Evolutionary conservation across 2,888 invertebrate genomes (phyloP).

Genomic region (Pristionchus maxplancki): DNA sequence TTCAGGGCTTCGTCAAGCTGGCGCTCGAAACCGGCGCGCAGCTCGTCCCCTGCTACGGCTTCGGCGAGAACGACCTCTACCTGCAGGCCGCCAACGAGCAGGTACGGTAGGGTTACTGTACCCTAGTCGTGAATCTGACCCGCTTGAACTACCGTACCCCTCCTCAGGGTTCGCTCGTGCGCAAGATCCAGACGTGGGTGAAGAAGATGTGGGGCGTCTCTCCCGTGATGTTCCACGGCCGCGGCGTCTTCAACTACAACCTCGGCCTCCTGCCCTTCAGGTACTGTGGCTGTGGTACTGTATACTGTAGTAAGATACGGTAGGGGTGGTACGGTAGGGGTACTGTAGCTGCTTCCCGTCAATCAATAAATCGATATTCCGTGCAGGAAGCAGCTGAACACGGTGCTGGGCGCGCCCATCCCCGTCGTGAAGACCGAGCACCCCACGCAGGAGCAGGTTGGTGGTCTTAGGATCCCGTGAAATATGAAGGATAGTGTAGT

Average conservation of each 20-base stretch:
- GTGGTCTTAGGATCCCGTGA: too few species aligned
- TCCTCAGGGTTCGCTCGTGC: constrained; percentile 59
- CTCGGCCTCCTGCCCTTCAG: constrained; percentile 88
- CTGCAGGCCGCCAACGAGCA: constrained; percentile 56
- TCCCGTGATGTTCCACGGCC: constrained; percentile 79
- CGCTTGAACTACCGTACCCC: background rate
- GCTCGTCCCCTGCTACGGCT: constrained; percentile 79
- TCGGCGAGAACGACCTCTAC: constrained; percentile 79
- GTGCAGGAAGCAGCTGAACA: constrained; percentile 64
- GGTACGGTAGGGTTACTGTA: background rate
- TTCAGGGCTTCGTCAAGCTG: constrained; percentile 64
- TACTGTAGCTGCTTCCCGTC: background rate
- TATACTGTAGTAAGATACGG: background rate
- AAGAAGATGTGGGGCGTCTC: constrained; percentile 78
- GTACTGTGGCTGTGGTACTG: background rate
- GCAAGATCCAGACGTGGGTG: constrained; percentile 68
- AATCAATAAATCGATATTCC: background rate
- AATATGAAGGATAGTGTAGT: too few species aligned
- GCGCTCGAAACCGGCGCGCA: constrained; percentile 74
- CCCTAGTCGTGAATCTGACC: background rate
- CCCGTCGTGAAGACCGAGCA: constrained; percentile 57
- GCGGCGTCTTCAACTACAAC: constrained; percentile 91
- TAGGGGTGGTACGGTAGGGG: background rate
- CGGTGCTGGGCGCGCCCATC: constrained; percentile 69
- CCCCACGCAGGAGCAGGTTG: constrained; percentile 63